These are phyloP conservation scores for Dermatemys mawii DNA, from an alignment of 2,113 vertebrate genomes.

Conservation along the genomic window DNA sequence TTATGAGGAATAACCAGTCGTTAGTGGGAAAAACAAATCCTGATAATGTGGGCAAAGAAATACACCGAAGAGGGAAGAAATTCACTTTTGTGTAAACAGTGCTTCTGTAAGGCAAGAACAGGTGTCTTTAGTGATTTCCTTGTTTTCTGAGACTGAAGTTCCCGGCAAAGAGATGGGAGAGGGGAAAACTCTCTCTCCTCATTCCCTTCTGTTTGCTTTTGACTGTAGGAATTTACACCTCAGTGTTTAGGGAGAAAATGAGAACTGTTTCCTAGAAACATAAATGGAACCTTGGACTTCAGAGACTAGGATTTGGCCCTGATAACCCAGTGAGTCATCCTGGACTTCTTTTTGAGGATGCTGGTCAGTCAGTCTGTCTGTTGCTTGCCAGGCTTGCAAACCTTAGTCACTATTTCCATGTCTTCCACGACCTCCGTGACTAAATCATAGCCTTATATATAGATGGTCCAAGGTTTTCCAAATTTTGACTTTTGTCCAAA, in stretches of 20 bases:
- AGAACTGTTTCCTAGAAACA: not conserved
- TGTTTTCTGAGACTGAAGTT: not conserved
- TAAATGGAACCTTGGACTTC: not conserved
- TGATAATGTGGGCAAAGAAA: not conserved
- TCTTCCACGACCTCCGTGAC: too few relatives aligned
- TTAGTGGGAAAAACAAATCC: too few relatives aligned
- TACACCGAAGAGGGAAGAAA: not conserved
- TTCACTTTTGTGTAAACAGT: not conserved
- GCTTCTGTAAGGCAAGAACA: not conserved
- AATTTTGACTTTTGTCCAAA: too few relatives aligned
- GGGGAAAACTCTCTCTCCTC: too few relatives aligned
- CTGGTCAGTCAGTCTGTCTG: not conserved
- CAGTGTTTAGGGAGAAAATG: slow-evolving; percentile 2
- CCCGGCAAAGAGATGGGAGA: too few relatives aligned
- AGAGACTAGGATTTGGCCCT: not conserved
- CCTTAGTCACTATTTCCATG: too few relatives aligned
- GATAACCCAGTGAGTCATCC: not conserved
- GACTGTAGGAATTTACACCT: not conserved
- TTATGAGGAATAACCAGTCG: not conserved
- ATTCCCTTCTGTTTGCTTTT: not conserved
- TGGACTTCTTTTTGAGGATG: not conserved
- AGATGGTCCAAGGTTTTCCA: too few relatives aligned
- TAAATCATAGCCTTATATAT: too few relatives aligned
- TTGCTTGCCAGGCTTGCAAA: not conserved
- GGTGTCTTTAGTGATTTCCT: not conserved